Evolutionary conservation across 2,797 vertebrate species (phyloP), one percentile per base, ranked within the genome.

Genomic region (Sebastes hopkinsi): DNA sequence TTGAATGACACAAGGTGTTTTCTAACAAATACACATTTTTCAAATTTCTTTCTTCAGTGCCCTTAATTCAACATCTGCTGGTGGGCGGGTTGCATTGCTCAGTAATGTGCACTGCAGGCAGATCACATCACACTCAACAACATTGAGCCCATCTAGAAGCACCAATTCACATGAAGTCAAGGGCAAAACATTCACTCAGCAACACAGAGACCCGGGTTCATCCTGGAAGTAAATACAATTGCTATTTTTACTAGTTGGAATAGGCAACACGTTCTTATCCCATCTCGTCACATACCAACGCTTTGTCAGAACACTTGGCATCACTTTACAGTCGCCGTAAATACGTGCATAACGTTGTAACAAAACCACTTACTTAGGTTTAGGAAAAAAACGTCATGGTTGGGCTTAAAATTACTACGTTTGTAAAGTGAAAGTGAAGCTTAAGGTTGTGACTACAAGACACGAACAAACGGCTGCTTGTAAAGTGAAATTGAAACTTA

Each of bases 121-220:
- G 67, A 71, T 79, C 69, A 76, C 72, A 67, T 69, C 76, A 42
- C 30, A 10, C 46, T 80, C 56, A 30, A 22, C 6, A 68, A 46
- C 14, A 46, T 1, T 4, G 32, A 67, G 65, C 52, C 16, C 16
- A 38, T 25, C 52, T 58, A 67, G 34, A 73, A 59, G 20, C 38
- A 67, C 8, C 9, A 30, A 6, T 58, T 75, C 30, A 69, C 42
- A 74, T 22, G 27, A 75, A 75, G 65, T 65, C 52, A 22, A 27
- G 68, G 42, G 38, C 10, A 59, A 72, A 83, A 81, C 56, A 79
- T 77, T 72, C 23, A 23, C 29, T 71, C 66, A 54, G 29, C 30
- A 62, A 52, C 5, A n/a, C 0, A 9, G 18, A 76, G 62, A 61
- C 25, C 61, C 30, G 13, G 22, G 32, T 76, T 74, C 11, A 61